Evolutionary conservation across 2,113 vertebrate genomes (phyloP).

Genomic region (Microtus ochrogaster): DNA sequence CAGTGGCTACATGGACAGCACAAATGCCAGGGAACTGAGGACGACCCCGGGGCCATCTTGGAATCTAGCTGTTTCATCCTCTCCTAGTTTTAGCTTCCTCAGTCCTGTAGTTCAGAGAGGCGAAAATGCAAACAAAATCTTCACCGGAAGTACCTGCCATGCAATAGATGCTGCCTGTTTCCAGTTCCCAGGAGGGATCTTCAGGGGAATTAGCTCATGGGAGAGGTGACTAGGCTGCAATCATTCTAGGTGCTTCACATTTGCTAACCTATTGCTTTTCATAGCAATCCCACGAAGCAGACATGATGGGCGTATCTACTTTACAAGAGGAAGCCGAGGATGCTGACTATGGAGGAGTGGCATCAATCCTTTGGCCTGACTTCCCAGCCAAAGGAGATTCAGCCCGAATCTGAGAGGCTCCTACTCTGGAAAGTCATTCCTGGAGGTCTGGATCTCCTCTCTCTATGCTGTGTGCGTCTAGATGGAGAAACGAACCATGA

Average conservation of each 20-base stretch:
- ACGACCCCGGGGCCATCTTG: not conserved
- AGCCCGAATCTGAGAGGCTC: not conserved
- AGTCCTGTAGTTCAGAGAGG: not conserved
- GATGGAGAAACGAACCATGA: not conserved
- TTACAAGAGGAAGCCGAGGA: not conserved
- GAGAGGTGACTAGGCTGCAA: fast-evolving
- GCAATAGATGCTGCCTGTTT: not conserved
- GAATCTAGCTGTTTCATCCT: not conserved
- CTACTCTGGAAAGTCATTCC: not conserved
- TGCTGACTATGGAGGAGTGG: not conserved
- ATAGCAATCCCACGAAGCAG: no score
- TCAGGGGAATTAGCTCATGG: not conserved
- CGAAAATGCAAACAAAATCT: not conserved
- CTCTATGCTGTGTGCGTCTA: not conserved
- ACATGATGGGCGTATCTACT: not conserved
- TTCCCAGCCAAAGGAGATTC: not conserved
- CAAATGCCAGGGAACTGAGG: not conserved
- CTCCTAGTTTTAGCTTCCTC: not conserved
- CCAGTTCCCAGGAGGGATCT: not conserved
- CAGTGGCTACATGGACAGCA: not conserved
- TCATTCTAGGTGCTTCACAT: no score
- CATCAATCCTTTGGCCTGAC: not conserved
- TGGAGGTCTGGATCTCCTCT: not conserved
- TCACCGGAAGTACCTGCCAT: no score
- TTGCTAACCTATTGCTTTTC: not conserved